These are phyloP conservation scores for Gallirallus australis DNA, from an alignment of 2,797 vertebrate species.

Conservation along the genomic window DNA sequence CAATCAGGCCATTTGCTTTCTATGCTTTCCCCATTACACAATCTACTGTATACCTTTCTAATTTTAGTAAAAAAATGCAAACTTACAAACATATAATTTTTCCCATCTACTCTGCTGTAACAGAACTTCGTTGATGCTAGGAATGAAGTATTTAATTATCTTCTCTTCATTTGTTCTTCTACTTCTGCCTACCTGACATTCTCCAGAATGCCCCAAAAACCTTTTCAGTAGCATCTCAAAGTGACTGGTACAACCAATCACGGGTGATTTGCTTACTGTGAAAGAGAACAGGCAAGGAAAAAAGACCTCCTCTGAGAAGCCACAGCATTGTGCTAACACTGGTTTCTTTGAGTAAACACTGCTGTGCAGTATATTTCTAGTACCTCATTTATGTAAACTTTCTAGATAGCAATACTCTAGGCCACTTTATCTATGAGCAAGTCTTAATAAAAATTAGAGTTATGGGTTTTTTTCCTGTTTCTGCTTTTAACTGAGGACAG, in stretches of 20 bases:
- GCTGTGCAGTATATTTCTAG: neutral
- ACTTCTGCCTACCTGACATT: neutral
- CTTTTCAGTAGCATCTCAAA: neutral
- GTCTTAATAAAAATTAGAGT: neutral
- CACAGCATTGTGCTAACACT: too few relatives aligned
- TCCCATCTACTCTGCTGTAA: neutral
- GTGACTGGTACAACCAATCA: neutral
- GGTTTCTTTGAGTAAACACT: neutral
- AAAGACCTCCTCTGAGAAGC: neutral
- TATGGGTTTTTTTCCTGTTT: neutral
- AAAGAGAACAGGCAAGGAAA: accelerated
- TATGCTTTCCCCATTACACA: neutral
- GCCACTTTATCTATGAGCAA: too few relatives aligned
- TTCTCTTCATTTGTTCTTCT: neutral
- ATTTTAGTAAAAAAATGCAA: neutral
- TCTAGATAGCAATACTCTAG: neutral
- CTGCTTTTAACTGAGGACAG: neutral
- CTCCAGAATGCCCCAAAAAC: neutral
- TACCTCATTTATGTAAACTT: neutral
- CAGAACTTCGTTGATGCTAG: neutral
- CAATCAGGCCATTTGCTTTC: neutral
- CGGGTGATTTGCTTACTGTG: neutral
- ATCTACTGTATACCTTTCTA: neutral
- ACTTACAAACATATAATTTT: neutral
- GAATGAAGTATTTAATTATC: neutral